Conservation (phyloP, 2,888 invertebrate genomes). For the Mythimna impura region DNA sequence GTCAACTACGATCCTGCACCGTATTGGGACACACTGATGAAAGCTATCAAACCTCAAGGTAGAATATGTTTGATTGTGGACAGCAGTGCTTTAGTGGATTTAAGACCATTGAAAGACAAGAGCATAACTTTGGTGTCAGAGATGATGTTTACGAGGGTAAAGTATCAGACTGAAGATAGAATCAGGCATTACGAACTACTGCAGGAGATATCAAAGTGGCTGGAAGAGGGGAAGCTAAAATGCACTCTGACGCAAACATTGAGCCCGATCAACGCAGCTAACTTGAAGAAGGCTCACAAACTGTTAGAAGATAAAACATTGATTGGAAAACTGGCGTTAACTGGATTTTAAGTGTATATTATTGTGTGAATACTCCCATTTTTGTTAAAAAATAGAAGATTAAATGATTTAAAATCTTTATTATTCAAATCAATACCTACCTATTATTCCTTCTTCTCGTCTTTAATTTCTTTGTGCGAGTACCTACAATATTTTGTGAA, state of each 20-base stretch:
- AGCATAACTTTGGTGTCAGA: constrained; percentile 83
- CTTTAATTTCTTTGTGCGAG: too few species aligned
- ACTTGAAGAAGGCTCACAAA: constrained; percentile 81
- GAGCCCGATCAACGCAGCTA: constrained; percentile 83
- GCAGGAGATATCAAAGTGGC: constrained; percentile 75
- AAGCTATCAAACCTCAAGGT: constrained; percentile 83
- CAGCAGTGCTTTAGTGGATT: constrained; percentile 79
- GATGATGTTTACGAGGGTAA: constrained; percentile 82
- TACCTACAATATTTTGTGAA: too few species aligned
- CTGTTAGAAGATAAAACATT: constrained; percentile 78
- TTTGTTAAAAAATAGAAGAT: too few species aligned
- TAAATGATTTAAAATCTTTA: not conserved
- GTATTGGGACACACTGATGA: constrained; percentile 83
- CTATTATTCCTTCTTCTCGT: too few species aligned
- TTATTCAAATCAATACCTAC: not conserved
- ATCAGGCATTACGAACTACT: constrained; percentile 79
- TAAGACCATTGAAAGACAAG: constrained; percentile 81
- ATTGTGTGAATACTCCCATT: not conserved
- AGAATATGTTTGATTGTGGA: constrained; percentile 85
- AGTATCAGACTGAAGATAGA: constrained; percentile 83
- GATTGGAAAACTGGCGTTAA: constrained; percentile 83
- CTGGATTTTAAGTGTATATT: constrained; percentile 71
- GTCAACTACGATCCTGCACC: constrained; percentile 85
- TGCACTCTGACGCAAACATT: constrained; percentile 78
- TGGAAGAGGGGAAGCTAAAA: constrained; percentile 79